Evolutionary conservation across 2,113 vertebrate species (phyloP).

Genomic region (Sigmodon hispidus): DNA sequence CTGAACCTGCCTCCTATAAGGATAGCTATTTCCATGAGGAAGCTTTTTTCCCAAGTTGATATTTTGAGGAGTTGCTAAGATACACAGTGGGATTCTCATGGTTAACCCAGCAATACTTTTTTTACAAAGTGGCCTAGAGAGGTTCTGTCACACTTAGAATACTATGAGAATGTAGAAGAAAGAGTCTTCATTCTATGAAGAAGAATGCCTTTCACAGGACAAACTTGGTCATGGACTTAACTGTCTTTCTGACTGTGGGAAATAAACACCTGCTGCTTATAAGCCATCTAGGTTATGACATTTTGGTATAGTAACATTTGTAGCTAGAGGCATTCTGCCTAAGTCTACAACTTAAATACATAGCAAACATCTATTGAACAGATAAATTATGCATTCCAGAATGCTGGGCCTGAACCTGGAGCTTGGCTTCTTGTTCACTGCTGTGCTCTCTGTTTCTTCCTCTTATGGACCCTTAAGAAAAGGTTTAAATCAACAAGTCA

Average conservation of each 20-base stretch:
- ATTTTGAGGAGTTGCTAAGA: not conserved
- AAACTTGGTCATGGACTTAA: not conserved
- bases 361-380: not conserved
- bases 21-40: not conserved
- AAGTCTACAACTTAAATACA: not conserved
- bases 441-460: not conserved
- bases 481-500: not conserved
- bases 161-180: not conserved
- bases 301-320: not conserved
- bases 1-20: not conserved
- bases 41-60: not conserved
- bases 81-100: not conserved
- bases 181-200: too few relatives aligned
- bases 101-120: not conserved
- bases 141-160: not conserved
- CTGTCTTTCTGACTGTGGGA: not conserved
- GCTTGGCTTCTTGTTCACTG: not conserved
- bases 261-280: not conserved
- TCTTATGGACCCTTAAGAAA: not conserved
- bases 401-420: not conserved
- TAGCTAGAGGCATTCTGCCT: not conserved
- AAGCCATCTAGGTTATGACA: not conserved
- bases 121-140: not conserved
- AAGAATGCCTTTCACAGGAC: not conserved
- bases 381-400: not conserved